Evolutionary conservation across 2,113 vertebrate species (phyloP).

Genomic region (Hemiprocne comata): DNA sequence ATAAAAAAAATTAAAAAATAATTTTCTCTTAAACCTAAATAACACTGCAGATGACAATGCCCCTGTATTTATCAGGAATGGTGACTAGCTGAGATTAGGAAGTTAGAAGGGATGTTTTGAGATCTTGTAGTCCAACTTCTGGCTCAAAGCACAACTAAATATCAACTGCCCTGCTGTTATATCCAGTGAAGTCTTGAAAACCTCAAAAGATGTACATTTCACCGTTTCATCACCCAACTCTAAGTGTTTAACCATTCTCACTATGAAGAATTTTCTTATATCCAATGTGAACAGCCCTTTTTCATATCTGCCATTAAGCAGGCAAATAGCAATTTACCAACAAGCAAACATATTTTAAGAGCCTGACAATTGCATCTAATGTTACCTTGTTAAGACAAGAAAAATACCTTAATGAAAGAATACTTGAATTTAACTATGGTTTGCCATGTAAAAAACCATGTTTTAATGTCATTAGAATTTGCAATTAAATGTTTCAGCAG

Average conservation of each 20-base stretch:
- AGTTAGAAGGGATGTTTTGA: background rate
- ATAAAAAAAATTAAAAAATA: background rate
- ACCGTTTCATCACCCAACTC: background rate
- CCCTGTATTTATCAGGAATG: background rate
- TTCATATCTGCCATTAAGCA: background rate
- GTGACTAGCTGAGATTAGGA: background rate
- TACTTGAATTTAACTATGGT: background rate
- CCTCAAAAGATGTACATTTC: background rate
- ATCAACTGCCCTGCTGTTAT: background rate
- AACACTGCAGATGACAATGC: background rate
- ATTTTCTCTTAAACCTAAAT: background rate
- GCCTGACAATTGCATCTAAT: background rate
- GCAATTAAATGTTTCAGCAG: background rate
- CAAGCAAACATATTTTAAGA: background rate
- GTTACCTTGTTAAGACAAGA: background rate
- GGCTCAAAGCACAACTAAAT: background rate
- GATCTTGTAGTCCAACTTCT: background rate
- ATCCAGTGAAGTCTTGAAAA: background rate
- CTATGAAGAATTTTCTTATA: background rate
- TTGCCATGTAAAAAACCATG: background rate
- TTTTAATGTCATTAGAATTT: background rate
- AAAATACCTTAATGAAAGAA: background rate
- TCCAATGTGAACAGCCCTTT: background rate
- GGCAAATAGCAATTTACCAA: background rate
- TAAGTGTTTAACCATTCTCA: background rate